Percentiles rank a stretch among this genome's conserved stretches.
Conservation (phyloP, 2,797 vertebrate species). For the Sparidentex hasta region DNA sequence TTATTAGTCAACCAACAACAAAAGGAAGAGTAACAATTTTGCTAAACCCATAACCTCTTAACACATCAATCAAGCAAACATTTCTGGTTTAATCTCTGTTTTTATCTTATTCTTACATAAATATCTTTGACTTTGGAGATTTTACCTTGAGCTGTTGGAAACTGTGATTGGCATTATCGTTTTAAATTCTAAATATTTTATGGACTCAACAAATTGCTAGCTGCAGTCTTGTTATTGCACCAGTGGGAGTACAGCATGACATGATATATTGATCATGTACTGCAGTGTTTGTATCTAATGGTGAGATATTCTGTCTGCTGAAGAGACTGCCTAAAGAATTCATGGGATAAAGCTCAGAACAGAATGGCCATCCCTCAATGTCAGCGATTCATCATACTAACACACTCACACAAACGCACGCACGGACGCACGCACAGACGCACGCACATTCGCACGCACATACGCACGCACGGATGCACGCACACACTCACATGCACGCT, state of each 20-base stretch:
- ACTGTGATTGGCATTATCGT: background rate
- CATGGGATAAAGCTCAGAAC: constrained; percentile 70
- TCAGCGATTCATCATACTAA: constrained; percentile 66
- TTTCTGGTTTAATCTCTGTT: no score
- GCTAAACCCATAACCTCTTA: background rate
- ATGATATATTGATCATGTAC: constrained; percentile 55
- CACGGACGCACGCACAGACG: constrained; percentile 15
- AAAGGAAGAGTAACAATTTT: background rate
- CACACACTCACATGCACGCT: constrained; percentile 14
- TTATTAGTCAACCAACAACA: background rate
- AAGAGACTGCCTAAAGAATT: constrained; percentile 68
- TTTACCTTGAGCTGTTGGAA: background rate
- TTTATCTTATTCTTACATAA: no score
- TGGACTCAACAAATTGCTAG: background rate
- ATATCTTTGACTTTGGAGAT: background rate
- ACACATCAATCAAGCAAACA: background rate
- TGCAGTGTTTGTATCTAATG: constrained; percentile 48
- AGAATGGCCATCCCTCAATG: constrained; percentile 71
- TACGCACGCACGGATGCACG: constrained; percentile 12
- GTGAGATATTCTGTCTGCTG: constrained; percentile 51
- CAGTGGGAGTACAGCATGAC: constrained; percentile 22
- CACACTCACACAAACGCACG: constrained; percentile 27
- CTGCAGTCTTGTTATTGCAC: constrained; percentile 9
- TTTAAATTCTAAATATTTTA: constrained; percentile 1
- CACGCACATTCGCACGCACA: constrained; percentile 27